A percentile compares a stretch with the other conserved stretches of the same genome.
Evolutionary conservation across 2,797 vertebrate genomes (phyloP).

Genomic region (Malurus splendens): DNA sequence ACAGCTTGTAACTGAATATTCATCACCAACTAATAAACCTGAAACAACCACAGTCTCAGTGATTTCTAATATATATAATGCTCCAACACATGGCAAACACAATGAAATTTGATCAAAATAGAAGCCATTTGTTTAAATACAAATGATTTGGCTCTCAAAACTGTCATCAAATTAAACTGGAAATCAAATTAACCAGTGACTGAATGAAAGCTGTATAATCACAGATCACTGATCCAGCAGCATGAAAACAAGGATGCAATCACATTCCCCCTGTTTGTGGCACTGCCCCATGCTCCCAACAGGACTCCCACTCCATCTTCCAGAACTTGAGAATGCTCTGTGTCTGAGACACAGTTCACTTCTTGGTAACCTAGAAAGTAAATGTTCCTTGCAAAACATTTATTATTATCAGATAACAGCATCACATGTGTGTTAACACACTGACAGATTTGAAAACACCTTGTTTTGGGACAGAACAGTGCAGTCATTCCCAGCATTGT

Average conservation of each 20-base stretch:
- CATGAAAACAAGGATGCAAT: neutral
- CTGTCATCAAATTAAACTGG: slow-evolving; percentile 43
- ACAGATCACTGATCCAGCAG: neutral
- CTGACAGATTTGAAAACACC: neutral
- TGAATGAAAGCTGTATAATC: slow-evolving; percentile 29
- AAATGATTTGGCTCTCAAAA: slow-evolving; percentile 34
- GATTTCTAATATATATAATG: neutral
- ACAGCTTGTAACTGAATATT: neutral
- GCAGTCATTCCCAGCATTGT: neutral
- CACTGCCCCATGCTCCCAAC: neutral
- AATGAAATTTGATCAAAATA: slow-evolving; percentile 35
- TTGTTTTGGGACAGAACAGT: neutral
- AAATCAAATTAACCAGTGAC: slow-evolving; percentile 42
- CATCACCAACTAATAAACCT: neutral
- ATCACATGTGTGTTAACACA: neutral
- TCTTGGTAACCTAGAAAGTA: neutral
- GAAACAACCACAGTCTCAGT: neutral
- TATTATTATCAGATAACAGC: neutral
- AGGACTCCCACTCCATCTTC: neutral
- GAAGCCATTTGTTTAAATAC: slow-evolving; percentile 40
- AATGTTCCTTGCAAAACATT: neutral
- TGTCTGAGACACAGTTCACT: neutral
- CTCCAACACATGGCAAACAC: slow-evolving; percentile 1
- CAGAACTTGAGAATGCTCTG: neutral
- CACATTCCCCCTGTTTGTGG: neutral